phyloP scores from a whole-genome alignment of 2,888 invertebrate genomes.

The Quadroppia sp. region DNA sequence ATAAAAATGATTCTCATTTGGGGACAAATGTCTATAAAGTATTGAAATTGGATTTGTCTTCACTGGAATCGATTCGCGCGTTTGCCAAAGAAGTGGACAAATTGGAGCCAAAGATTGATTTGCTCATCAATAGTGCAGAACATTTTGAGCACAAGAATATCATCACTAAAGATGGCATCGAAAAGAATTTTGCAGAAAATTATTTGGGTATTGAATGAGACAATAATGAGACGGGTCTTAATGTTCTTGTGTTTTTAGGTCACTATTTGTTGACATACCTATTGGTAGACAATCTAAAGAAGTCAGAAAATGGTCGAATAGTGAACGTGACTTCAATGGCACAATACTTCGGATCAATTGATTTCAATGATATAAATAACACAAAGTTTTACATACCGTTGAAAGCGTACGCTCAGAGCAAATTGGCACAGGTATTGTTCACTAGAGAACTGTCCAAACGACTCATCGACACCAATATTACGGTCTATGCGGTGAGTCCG shows the following conservation, averaged over 20 bases:
- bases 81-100: slow-evolving; percentile 59
- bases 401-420: slow-evolving; percentile 51
- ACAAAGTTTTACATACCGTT: slow-evolving; percentile 46
- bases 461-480: slow-evolving; percentile 52
- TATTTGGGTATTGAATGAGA: slow-evolving; percentile 40
- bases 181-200: slow-evolving; percentile 46
- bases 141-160: slow-evolving; percentile 36
- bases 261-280: neutral
- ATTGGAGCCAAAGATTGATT: slow-evolving; percentile 43
- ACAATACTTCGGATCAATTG: slow-evolving; percentile 50
- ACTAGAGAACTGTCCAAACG: slow-evolving; percentile 50
- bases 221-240: neutral
- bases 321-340: slow-evolving; percentile 53
- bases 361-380: slow-evolving; percentile 50
- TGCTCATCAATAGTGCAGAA: slow-evolving; percentile 47
- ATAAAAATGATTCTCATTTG: slow-evolving; percentile 49
- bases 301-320: slow-evolving; percentile 45
- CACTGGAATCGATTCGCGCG: slow-evolving; percentile 63
- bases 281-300: slow-evolving; percentile 44
- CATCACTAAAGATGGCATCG: slow-evolving; percentile 45
- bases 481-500: slow-evolving; percentile 55
- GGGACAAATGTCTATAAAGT: slow-evolving; percentile 3
- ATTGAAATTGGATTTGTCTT: slow-evolving; percentile 62
- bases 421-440: slow-evolving; percentile 53
- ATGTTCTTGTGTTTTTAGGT: neutral